phyloP scores from a whole-genome alignment of 2,888 invertebrate species.

The Zonitis immaculata region DNA sequence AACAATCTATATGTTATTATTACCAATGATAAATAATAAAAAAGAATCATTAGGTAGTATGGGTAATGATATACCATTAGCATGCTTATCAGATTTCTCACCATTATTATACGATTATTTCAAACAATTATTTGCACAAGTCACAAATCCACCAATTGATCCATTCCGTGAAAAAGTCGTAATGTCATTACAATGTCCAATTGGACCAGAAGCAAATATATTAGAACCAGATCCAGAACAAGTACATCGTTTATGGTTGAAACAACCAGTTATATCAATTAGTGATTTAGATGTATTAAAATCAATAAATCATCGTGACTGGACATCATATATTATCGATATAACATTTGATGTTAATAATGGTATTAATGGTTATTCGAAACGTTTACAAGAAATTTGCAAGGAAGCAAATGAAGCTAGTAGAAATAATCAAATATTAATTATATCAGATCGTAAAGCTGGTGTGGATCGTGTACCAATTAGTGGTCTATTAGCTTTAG shows the following conservation, averaged over 20 bases:
- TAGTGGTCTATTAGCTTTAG: slow-evolving; percentile 76
- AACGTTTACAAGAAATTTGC: slow-evolving; percentile 76
- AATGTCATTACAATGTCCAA: slow-evolving; percentile 95
- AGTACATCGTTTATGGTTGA: slow-evolving; percentile 81
- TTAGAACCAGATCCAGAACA: slow-evolving; percentile 84
- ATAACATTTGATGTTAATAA: slow-evolving; percentile 78
- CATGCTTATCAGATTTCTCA: slow-evolving; percentile 92
- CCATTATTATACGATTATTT: slow-evolving; percentile 96
- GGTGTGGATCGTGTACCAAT: slow-evolving; percentile 65
- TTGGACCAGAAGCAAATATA: slow-evolving; percentile 95
- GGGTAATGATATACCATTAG: slow-evolving; percentile 98
- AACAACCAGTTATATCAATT: slow-evolving; percentile 91
- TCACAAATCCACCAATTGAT: slow-evolving; percentile 99
- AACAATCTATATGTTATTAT: slow-evolving; percentile 85
- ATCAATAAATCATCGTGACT: slow-evolving; percentile 75
- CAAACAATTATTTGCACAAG: slow-evolving; percentile 98
- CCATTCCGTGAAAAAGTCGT: slow-evolving; percentile 98
- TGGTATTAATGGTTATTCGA: slow-evolving; percentile 70
- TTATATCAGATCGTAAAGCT: slow-evolving; percentile 75
- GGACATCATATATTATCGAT: slow-evolving; percentile 79
- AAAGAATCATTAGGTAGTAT: slow-evolving; percentile 98
- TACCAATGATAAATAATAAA: slow-evolving; percentile 91
- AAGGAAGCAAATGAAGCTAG: slow-evolving; percentile 72
- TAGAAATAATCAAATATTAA: slow-evolving; percentile 67
- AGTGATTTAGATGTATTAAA: slow-evolving; percentile 86